Evolutionary conservation across 2,888 invertebrate genomes (phyloP).

Genomic region (Rotaria sp.): DNA sequence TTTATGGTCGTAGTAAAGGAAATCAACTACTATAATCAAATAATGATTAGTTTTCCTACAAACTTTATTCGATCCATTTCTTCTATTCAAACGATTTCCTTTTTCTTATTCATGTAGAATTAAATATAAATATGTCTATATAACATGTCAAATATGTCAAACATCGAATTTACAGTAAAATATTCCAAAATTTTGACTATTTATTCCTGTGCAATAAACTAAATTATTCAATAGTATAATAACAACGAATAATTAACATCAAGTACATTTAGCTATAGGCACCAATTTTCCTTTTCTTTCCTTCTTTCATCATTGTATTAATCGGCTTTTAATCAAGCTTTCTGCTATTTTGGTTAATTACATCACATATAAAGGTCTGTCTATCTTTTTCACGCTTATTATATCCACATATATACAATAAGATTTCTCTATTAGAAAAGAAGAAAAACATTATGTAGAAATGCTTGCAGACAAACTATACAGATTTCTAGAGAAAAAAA

Average conservation of each 20-base stretch:
- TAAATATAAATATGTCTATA: background rate
- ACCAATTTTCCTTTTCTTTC: background rate
- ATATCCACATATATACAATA: background rate
- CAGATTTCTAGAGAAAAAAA: background rate
- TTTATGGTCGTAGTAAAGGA: background rate
- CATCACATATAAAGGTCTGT: background rate
- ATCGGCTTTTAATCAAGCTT: background rate
- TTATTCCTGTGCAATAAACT: background rate
- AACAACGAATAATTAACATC: background rate
- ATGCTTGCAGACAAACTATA: background rate
- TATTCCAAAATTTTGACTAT: background rate
- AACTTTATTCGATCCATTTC: background rate
- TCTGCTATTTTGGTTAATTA: background rate
- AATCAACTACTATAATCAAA: background rate
- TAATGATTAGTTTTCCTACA: background rate
- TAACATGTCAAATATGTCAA: background rate
- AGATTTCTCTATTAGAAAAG: background rate
- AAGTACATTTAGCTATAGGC: background rate
- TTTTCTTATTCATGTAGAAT: background rate
- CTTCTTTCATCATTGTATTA: background rate
- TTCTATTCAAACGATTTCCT: background rate
- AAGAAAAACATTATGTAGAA: background rate
- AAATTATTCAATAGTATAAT: background rate
- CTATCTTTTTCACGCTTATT: background rate
- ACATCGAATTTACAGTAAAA: background rate